Conservation (phyloP, 2,113 vertebrate species). For the Triplophysa dalaica region DNA sequence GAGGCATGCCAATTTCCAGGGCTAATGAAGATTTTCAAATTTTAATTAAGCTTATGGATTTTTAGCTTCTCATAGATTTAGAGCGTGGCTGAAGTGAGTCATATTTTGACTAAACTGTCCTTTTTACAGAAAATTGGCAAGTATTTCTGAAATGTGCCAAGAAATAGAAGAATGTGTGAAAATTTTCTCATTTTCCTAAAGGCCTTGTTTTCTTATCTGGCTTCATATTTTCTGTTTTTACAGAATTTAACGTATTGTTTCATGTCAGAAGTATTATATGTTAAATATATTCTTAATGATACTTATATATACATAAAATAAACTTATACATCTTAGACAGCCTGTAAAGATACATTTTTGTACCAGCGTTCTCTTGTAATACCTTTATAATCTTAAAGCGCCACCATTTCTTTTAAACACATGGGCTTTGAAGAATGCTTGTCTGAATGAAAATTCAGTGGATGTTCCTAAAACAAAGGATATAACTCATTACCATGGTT, state of each 20-base stretch:
- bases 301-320: too few species aligned
- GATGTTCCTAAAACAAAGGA: not conserved
- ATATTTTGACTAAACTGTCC: not conserved
- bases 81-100: not conserved
- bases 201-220: too few species aligned
- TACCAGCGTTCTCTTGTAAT: not conserved
- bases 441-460: not conserved
- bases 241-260: too few species aligned
- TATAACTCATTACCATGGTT: conserved; percentile 4
- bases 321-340: not conserved
- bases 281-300: too few species aligned
- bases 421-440: not conserved
- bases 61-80: conserved; percentile 4
- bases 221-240: too few species aligned
- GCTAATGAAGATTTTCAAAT: conserved; percentile 18
- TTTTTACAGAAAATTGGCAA: not conserved
- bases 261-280: too few species aligned
- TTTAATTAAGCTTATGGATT: conserved; percentile 29
- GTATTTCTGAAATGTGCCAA: not conserved
- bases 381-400: not conserved
- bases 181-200: too few species aligned
- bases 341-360: not conserved
- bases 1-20: conserved; percentile 1
- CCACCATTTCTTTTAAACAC: not conserved
- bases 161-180: too few species aligned